Conservation (phyloP, 2,113 vertebrate species). For the Oncorhynchus gorbuscha region DNA sequence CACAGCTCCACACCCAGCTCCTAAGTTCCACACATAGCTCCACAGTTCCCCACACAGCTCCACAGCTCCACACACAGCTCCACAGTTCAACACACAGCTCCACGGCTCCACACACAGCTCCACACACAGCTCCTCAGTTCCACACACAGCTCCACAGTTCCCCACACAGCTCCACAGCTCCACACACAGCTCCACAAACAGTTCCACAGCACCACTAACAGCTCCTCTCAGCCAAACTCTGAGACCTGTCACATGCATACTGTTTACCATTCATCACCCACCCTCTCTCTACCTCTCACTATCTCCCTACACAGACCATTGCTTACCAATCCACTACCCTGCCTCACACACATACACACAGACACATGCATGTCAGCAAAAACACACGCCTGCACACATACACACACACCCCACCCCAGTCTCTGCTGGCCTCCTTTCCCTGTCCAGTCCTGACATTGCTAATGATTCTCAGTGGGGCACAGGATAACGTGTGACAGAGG, state of each 20-base stretch:
- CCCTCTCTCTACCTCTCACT: conserved; percentile 1
- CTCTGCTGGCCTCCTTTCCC: conserved; percentile 50
- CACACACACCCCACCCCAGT: conserved; percentile 20
- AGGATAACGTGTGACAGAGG: conserved; percentile 61
- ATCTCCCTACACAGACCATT: neutral
- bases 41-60: too few species aligned
- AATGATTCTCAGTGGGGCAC: conserved; percentile 59
- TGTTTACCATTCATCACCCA: conserved; percentile 7
- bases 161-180: too few species aligned
- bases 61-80: too few species aligned
- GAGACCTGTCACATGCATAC: conserved; percentile 11
- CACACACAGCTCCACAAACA: conserved; percentile 1
- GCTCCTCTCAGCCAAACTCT: neutral
- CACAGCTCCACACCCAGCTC: too few species aligned
- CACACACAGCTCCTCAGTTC: too few species aligned
- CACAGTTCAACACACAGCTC: too few species aligned
- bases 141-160: too few species aligned
- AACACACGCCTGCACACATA: conserved; percentile 7
- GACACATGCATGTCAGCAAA: neutral
- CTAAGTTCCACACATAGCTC: too few species aligned
- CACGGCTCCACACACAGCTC: too few species aligned
- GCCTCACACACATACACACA: conserved; percentile 13
- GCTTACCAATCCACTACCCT: neutral
- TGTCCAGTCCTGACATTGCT: conserved; percentile 58
- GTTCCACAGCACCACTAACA: neutral